A percentile compares a stretch with the other conserved stretches of the same genome.
Conservation (phyloP, 2,113 vertebrate species). For the Cochlearius cochlearius region DNA sequence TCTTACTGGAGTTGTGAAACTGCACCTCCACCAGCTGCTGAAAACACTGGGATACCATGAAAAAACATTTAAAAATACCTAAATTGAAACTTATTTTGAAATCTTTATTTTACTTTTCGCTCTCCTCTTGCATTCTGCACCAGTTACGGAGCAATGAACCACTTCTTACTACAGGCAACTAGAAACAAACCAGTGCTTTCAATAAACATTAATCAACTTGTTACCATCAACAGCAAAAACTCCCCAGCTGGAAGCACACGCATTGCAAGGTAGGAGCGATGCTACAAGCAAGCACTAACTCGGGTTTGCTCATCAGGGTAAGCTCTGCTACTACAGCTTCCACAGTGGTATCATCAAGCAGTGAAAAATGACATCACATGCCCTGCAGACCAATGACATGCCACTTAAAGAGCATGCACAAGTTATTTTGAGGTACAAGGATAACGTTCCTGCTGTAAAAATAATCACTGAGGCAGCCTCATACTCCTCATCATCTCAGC, state of each 20-base stretch:
- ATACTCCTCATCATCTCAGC: not conserved
- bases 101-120: not conserved
- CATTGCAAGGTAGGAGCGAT: not conserved
- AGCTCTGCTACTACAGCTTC: not conserved
- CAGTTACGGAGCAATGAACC: not conserved
- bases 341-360: not conserved
- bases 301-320: not conserved
- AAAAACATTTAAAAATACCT: not conserved
- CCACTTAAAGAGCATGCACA: not conserved
- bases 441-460: not conserved
- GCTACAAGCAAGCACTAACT: not conserved
- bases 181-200: not conserved
- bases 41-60: not conserved
- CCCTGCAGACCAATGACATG: too few relatives aligned
- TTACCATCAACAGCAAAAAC: not conserved
- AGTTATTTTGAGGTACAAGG: not conserved
- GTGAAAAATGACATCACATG: not conserved
- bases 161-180: not conserved
- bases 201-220: not conserved
- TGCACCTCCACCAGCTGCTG: not conserved
- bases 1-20: not conserved
- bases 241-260: not conserved
- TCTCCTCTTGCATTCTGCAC: not conserved
- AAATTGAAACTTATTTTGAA: not conserved
- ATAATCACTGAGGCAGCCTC: not conserved